phyloP scores from a whole-genome alignment of 2,888 invertebrate species.

The Sisyra nigra region DNA sequence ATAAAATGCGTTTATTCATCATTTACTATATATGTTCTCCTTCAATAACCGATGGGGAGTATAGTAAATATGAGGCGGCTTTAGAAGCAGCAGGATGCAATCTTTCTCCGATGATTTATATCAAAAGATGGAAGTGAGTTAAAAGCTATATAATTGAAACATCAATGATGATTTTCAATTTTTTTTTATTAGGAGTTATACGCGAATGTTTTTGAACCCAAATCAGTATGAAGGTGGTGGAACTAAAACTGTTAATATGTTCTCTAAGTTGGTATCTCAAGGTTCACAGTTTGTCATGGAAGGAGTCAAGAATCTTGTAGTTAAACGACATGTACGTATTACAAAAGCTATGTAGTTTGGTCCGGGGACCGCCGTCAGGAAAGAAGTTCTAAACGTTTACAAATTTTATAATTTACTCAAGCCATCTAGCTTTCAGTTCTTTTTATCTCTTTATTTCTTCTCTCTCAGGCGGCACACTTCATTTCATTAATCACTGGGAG shows the following conservation, averaged over 20 bases:
- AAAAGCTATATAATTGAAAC: slow-evolving; percentile 1
- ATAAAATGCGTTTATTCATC: slow-evolving; percentile 84
- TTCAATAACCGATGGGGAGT: slow-evolving; percentile 64
- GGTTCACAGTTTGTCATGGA: slow-evolving; percentile 99
- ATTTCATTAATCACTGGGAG: too few species aligned
- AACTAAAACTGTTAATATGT: slow-evolving; percentile 95
- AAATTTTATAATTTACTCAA: too few species aligned
- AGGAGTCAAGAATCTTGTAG: slow-evolving; percentile 96
- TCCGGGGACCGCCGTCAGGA: too few species aligned
- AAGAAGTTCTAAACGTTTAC: too few species aligned
- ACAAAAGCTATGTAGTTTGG: too few species aligned
- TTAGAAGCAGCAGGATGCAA: slow-evolving; percentile 72
- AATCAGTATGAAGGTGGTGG: slow-evolving; percentile 84
- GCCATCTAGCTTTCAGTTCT: too few species aligned
- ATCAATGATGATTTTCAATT: background rate
- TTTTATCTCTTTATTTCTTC: too few species aligned
- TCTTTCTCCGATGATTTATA: slow-evolving; percentile 68
- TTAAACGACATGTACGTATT: slow-evolving; percentile 85
- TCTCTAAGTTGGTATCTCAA: slow-evolving; percentile 91
- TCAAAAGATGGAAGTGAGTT: slow-evolving; percentile 80
- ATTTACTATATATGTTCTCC: slow-evolving; percentile 81
- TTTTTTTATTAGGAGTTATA: slow-evolving; percentile 50
- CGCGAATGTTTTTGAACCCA: slow-evolving; percentile 54
- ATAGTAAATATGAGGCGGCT: slow-evolving; percentile 68
- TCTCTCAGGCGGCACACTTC: too few species aligned